Evolutionary conservation across 2,113 vertebrate genomes (phyloP).

Genomic region (Perca fluviatilis): DNA sequence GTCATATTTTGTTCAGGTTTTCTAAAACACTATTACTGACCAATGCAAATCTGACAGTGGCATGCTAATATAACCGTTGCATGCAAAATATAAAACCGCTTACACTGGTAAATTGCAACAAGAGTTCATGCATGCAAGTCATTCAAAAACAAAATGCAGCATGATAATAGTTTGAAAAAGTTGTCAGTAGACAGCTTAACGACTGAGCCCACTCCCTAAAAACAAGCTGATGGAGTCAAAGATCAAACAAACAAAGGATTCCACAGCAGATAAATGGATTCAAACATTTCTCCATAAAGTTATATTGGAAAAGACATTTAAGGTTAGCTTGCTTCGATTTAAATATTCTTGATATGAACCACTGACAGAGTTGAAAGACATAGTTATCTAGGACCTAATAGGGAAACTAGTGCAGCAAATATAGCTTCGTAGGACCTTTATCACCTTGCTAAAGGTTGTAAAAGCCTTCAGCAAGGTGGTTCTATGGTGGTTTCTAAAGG

Average conservation of each 20-base stretch:
- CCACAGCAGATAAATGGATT: constrained; percentile 12
- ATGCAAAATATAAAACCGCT: constrained; percentile 42
- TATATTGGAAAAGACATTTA: constrained; percentile 12
- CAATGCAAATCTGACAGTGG: not conserved
- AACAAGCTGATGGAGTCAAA: constrained; percentile 71
- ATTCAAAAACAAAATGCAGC: constrained; percentile 60
- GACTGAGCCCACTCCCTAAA: constrained; percentile 42
- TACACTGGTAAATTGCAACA: not conserved
- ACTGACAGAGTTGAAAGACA: constrained; percentile 7
- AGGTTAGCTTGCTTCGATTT: not conserved
- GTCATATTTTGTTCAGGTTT: not conserved
- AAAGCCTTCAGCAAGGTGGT: not conserved
- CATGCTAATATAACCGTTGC: constrained; percentile 26
- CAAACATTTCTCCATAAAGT: not conserved
- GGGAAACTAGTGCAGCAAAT: constrained; percentile 30
- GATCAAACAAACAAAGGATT: constrained; percentile 41
- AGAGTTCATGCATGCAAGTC: constrained; percentile 30
- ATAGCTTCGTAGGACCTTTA: not conserved
- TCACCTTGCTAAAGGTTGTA: too few relatives aligned
- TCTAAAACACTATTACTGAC: not conserved
- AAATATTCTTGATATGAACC: constrained; percentile 44
- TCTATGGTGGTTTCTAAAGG: not conserved
- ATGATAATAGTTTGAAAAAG: constrained; percentile 34
- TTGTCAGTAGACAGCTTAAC: constrained; percentile 16
- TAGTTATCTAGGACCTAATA: not conserved